A percentile compares a stretch with the other conserved stretches of the same genome.
Evolutionary conservation across 2,888 invertebrate genomes (phyloP).

Genomic region (Balanococcus diminutus): DNA sequence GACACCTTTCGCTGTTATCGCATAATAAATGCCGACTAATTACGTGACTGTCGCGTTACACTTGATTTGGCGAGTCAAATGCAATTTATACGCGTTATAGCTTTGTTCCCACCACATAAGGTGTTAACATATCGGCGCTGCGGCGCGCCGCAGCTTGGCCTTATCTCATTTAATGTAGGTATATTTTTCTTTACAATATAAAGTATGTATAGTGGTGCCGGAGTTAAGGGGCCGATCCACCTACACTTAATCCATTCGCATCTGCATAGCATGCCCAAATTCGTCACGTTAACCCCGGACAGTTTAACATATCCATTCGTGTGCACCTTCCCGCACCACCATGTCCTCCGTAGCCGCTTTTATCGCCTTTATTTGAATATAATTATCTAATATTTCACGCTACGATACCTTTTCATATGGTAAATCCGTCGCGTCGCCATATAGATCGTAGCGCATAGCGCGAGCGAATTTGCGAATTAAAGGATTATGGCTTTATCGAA

Average conservation of each 20-base stretch:
- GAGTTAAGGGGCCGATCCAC: background rate
- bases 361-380: background rate
- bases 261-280: background rate
- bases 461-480: background rate
- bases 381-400: constrained; percentile 38
- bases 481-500: background rate
- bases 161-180: background rate
- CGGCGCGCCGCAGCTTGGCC: no score
- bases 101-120: constrained; percentile 17
- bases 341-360: background rate
- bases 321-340: no score
- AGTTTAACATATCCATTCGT: background rate
- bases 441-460: no score
- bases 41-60: constrained; percentile 19
- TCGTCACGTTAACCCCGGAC: background rate
- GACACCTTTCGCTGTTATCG: constrained; percentile 12
- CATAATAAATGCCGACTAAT: constrained; percentile 9
- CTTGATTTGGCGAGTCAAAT: constrained; percentile 28
- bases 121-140: background rate
- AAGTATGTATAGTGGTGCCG: background rate
- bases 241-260: constrained; percentile 3
- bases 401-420: background rate
- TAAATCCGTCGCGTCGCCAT: background rate
- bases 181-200: background rate
- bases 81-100: constrained; percentile 24